Evolutionary conservation across 2,888 invertebrate species (phyloP).

Genomic region (Epinotia nisella): DNA sequence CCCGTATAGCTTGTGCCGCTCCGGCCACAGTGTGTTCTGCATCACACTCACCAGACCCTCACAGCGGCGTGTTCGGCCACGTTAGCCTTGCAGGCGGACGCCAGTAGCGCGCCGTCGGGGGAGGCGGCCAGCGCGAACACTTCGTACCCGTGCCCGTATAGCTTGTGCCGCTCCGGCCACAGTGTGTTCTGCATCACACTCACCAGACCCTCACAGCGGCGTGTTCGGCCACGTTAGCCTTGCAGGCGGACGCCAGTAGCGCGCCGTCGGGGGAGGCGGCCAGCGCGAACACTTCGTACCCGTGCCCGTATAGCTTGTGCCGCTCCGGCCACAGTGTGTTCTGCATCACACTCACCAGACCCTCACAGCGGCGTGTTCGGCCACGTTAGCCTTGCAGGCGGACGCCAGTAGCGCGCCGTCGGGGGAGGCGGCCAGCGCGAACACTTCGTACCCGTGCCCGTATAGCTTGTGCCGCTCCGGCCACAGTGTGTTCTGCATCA

Average conservation of each 20-base stretch:
- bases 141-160: slow-evolving; percentile 99
- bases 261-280: slow-evolving; percentile 75
- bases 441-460: slow-evolving; percentile 98
- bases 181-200: slow-evolving; percentile 64
- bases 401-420: slow-evolving; percentile 93
- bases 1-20: too few species aligned
- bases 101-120: too few species aligned
- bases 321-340: slow-evolving; percentile 92
- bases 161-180: slow-evolving; percentile 96
- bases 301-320: slow-evolving; percentile 98
- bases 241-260: too few species aligned
- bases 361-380: slow-evolving; percentile 94
- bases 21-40: too few species aligned
- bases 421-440: slow-evolving; percentile 89
- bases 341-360: slow-evolving; percentile 91
- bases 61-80: too few species aligned
- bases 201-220: slow-evolving; percentile 51
- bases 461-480: slow-evolving; percentile 98
- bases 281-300: slow-evolving; percentile 95
- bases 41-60: slow-evolving; percentile 51
- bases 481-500: slow-evolving; percentile 91
- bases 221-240: too few species aligned
- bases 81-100: too few species aligned
- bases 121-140: slow-evolving; percentile 90
- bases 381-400: slow-evolving; percentile 91